These are phyloP conservation scores for Hemicentrotus pulcherrimus DNA, from an alignment of 35 echinoderm and acorn worm species.

Conservation along the genomic window DNA sequence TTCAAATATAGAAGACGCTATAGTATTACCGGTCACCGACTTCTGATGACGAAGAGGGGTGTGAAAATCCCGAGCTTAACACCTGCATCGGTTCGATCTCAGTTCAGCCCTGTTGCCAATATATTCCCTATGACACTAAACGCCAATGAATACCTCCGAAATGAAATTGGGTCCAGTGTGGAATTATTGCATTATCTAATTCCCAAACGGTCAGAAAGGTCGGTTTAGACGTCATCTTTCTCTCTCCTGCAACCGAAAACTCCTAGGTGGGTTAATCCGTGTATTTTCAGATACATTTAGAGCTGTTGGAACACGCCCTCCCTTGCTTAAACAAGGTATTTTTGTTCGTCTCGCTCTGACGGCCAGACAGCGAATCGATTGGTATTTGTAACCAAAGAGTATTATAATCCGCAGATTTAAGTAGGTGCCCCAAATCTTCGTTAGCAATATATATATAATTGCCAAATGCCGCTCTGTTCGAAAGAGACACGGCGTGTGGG, in stretches of 20 bases:
- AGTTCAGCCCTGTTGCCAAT: neutral
- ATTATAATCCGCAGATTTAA: neutral
- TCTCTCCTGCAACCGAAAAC: neutral
- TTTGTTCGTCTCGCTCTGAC: neutral
- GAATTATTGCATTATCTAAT: neutral
- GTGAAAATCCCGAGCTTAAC: neutral
- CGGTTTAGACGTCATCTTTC: neutral
- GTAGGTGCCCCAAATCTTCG: neutral
- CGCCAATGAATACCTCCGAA: neutral
- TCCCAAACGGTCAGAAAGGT: neutral
- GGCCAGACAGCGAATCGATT: neutral
- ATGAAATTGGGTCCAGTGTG: neutral
- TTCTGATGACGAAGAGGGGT: neutral
- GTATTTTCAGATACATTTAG: neutral
- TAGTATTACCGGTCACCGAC: neutral
- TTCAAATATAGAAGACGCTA: neutral
- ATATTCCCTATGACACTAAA: neutral
- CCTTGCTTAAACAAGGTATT: neutral
- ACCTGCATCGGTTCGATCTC: neutral
- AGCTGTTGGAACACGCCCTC: neutral
- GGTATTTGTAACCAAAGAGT: neutral
- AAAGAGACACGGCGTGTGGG: neutral
- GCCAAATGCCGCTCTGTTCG: neutral
- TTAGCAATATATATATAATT: neutral
- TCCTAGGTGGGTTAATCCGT: neutral